Base-by-base conservation (phyloP, 2,797 vertebrate genomes). In the Ctenosaura bakeri region DNA sequence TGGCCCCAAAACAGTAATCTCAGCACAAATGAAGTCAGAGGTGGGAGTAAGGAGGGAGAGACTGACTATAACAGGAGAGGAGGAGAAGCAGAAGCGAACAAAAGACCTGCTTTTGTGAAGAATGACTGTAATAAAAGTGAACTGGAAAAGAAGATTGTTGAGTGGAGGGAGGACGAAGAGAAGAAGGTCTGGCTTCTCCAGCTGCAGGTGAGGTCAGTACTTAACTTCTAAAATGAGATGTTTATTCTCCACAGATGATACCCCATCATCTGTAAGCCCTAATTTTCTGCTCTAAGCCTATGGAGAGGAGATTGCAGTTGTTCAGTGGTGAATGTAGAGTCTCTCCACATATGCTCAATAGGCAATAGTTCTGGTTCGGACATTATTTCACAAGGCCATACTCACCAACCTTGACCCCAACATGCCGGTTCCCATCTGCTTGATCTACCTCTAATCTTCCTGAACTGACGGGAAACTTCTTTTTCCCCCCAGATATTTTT, bases 41-140 rank as follows among this genome's bases (percentile, higher is more conserved):
- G 66, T 71, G 26, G 8, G 24, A 46, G 42, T 7, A 59, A 76
- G 71, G 54, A 32, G 29, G 74, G 10, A 59, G 52, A 86, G 85
- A 24, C 26, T 86, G 35, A 54, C 24, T 77, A 59, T 59, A 38
- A 86, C 83, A 71, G 50, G 35, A 76, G 46, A 83, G 13, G 59
- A 64, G 29, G 64, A 71, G 62, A 84, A 42, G 2, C 35, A 42
- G 42, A 64, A 29, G 82, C 59, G 62, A 26, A 26, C 6, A 42
- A 83, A 83, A 83, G 42, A 42, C 18, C 29, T 85, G 83, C 20
- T 73, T 35, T 85, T 85, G 83, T 73, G 35, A 85, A 85, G 50
- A 52, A 69, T 52, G 50, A 8, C 32, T 85, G n/a, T 32, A 85
- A 73, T 35, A 54, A n/a, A 85, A 54, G 64, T 52, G 46, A 50